Percentiles rank a stretch among this genome's conserved stretches.
Evolutionary conservation across 2,113 vertebrate genomes (phyloP).

Genomic region (mouse (Mus musculus)): GRCm39 chr16:41332001-41332500

Average conservation of each 20-base stretch:
- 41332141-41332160: constrained; percentile 68
- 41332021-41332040: constrained; percentile 77
- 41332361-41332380: constrained; percentile 17
- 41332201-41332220: constrained; percentile 54
- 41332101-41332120: constrained; percentile 67
- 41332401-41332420: constrained; percentile 11
- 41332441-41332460: neutral
- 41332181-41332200: constrained; percentile 69
- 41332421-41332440: constrained; percentile 21
- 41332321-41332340: constrained; percentile 44
- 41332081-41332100: constrained; percentile 71
- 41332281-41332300: constrained; percentile 53
- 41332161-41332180: constrained; percentile 68
- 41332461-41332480: neutral
- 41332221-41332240: constrained; percentile 20
- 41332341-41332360: constrained; percentile 16
- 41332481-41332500: neutral
- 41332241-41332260: constrained; percentile 36
- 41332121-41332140: constrained; percentile 31
- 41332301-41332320: constrained; percentile 20
- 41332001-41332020: constrained; percentile 71
- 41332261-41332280: constrained; percentile 9
- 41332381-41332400: constrained; percentile 35
- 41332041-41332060: constrained; percentile 73
- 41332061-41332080: constrained; percentile 77